Percentiles rank a stretch among this genome's conserved stretches.
Evolutionary conservation across 2,888 invertebrate genomes (phyloP).

Genomic region (Panopea generosa): DNA sequence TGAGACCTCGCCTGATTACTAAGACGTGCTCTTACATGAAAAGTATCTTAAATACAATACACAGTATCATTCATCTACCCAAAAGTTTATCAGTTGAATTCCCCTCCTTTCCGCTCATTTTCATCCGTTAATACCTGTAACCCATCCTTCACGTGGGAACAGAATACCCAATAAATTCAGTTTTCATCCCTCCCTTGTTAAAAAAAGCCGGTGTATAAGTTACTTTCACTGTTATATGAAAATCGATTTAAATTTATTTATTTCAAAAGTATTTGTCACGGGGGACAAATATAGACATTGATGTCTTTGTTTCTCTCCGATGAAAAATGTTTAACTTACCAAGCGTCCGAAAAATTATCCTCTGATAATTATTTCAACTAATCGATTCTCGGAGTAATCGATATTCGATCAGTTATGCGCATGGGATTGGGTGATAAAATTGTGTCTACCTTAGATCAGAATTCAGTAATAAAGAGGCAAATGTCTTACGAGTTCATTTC

Average conservation of each 20-base stretch:
- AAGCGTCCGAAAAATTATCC: constrained; percentile 18
- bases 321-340: neutral
- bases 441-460: neutral
- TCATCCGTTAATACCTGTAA: constrained; percentile 48
- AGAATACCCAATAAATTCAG: constrained; percentile 15
- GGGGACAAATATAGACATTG: constrained; percentile 4
- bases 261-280: constrained; percentile 22
- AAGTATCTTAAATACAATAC: constrained; percentile 2
- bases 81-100: constrained; percentile 15
- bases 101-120: constrained; percentile 55
- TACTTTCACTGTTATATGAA: constrained; percentile 43
- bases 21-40: constrained; percentile 22
- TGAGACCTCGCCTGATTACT: neutral
- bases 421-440: constrained; percentile 22
- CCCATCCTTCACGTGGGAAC: constrained; percentile 36
- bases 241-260: constrained; percentile 49
- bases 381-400: constrained; percentile 26
- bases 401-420: constrained; percentile 25
- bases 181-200: constrained; percentile 29
- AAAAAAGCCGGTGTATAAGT: constrained; percentile 26
- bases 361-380: constrained; percentile 37
- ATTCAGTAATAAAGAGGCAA: neutral
- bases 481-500: neutral
- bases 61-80: constrained; percentile 3
- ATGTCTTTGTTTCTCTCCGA: constrained; percentile 13